phyloP scores from a whole-genome alignment of 2,888 invertebrate genomes.

The Amblyteles armatorius region DNA sequence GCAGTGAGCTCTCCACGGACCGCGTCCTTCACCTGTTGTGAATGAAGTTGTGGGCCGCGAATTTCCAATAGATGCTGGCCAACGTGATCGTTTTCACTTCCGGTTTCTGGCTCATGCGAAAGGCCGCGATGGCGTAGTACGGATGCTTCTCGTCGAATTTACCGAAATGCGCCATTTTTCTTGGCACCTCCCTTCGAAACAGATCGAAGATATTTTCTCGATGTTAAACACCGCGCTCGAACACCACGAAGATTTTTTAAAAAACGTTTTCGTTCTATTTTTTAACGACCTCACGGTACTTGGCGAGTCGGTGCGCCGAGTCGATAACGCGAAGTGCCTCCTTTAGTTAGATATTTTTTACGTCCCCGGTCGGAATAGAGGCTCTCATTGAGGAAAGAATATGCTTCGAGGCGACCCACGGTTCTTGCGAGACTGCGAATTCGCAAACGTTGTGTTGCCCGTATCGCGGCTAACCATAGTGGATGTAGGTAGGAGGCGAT shows the following conservation, averaged over 20 bases:
- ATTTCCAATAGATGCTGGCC: conserved; percentile 80
- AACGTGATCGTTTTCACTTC: conserved; percentile 76
- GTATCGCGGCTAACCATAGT: conserved; percentile 13
- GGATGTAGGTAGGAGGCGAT: conserved; percentile 53
- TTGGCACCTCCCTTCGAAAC: conserved; percentile 68
- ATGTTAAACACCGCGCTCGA: conserved; percentile 11
- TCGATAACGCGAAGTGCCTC: neutral
- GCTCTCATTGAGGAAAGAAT: conserved; percentile 25
- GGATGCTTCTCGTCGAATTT: conserved; percentile 78
- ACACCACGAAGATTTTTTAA: neutral
- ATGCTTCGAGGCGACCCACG: conserved; percentile 47
- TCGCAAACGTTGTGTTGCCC: conserved; percentile 42
- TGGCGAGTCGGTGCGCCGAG: neutral
- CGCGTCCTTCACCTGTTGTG: conserved; percentile 70
- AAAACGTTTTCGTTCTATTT: neutral
- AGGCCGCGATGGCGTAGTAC: conserved; percentile 77
- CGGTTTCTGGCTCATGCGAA: conserved; percentile 77
- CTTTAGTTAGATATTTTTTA: neutral
- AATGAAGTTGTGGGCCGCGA: conserved; percentile 79
- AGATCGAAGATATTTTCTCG: conserved; percentile 51
- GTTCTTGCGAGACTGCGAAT: conserved; percentile 60
- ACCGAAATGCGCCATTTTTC: conserved; percentile 77
- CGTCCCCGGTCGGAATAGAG: neutral
- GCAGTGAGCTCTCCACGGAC: neutral
- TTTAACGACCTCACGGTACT: neutral